Conservation (phyloP, 2,113 vertebrate genomes). For the Eira barbara region DNA sequence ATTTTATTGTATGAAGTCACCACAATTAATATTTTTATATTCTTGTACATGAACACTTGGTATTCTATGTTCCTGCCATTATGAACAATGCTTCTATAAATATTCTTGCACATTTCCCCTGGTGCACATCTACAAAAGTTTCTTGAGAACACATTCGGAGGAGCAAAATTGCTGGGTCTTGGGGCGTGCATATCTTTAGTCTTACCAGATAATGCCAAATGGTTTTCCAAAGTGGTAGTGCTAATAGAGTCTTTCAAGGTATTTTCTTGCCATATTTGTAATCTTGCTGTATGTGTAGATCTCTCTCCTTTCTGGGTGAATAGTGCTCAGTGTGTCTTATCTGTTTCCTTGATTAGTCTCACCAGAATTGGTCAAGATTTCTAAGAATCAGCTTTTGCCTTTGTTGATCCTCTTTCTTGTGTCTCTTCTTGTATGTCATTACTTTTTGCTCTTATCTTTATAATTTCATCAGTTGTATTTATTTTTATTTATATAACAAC, state of each 20-base stretch:
- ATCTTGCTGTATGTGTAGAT: background rate
- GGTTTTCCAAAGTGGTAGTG: background rate
- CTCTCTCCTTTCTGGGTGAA: background rate
- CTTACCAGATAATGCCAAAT: background rate
- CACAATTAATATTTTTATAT: background rate
- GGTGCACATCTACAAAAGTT: background rate
- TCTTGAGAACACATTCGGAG: background rate
- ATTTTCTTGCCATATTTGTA: background rate
- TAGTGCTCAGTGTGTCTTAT: background rate
- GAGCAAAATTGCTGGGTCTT: background rate
- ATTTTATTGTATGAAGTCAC: background rate
- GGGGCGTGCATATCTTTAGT: background rate
- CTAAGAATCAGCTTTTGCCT: background rate
- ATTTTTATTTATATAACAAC: background rate
- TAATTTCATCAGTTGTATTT: background rate
- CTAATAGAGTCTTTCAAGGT: background rate
- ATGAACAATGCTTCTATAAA: background rate
- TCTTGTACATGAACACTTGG: background rate
- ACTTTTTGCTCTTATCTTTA: background rate
- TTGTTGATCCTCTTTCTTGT: background rate
- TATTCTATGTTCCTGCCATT: background rate
- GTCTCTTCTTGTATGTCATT: background rate
- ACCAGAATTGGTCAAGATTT: background rate
- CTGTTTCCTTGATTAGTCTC: background rate
- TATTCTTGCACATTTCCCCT: background rate